These are phyloP conservation scores for Camelus dromedarius DNA, from an alignment of 2,113 vertebrate species.

Conservation along the genomic window DNA sequence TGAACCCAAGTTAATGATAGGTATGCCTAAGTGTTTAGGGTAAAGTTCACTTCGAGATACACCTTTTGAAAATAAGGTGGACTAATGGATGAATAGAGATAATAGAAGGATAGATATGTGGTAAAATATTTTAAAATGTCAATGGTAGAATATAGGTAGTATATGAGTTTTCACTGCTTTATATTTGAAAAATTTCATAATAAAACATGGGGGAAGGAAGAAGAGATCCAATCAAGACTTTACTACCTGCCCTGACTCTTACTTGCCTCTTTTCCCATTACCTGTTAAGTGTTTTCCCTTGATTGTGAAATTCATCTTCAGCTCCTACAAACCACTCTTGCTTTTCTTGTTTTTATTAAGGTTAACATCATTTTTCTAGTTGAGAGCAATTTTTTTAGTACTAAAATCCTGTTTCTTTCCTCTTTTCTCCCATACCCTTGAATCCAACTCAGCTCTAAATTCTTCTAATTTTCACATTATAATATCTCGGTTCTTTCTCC, in stretches of 20 bases:
- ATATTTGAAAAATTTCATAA: not conserved
- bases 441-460: not conserved
- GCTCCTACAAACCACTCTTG: not conserved
- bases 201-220: not conserved
- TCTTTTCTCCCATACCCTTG: not conserved
- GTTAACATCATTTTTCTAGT: not conserved
- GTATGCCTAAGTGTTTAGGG: not conserved
- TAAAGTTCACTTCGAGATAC: not conserved
- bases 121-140: not conserved
- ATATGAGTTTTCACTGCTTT: not conserved
- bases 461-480: conserved; percentile 46
- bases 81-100: not conserved
- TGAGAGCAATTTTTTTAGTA: conserved; percentile 26
- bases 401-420: not conserved
- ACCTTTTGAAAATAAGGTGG: not conserved
- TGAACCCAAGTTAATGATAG: conserved; percentile 2
- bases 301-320: not conserved
- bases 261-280: not conserved
- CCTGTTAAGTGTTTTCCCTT: not conserved
- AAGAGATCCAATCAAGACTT: not conserved
- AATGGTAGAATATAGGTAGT: not conserved
- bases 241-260: not conserved
- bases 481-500: not conserved
- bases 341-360: not conserved
- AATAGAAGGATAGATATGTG: not conserved